Conservation (phyloP, 2,888 invertebrate species). For the Pherbina coryleti region DNA sequence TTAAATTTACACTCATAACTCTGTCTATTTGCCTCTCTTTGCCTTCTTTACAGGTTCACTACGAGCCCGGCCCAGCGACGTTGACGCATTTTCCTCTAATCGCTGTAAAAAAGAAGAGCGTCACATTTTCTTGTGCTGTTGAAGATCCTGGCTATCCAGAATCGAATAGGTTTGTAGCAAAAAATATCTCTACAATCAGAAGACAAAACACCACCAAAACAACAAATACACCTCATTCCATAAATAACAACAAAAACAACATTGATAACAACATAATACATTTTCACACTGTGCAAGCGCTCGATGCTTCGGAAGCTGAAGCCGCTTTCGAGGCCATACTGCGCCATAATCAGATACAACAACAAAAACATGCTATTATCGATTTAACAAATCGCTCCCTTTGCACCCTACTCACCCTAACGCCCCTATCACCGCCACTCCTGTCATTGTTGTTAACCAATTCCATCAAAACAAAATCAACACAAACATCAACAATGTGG, state of each 20-base stretch:
- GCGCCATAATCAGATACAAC: constrained; percentile 55
- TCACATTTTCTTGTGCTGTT: constrained; percentile 87
- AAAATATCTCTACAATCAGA: constrained; percentile 30
- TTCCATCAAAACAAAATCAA: constrained; percentile 40
- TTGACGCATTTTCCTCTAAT: constrained; percentile 80
- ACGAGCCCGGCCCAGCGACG: constrained; percentile 87
- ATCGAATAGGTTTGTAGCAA: constrained; percentile 67
- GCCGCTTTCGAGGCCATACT: constrained; percentile 62
- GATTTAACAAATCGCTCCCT: constrained; percentile 64
- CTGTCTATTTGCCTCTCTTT: background rate
- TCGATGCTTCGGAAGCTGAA: constrained; percentile 61
- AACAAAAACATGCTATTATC: constrained; percentile 59
- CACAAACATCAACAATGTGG: constrained; percentile 35
- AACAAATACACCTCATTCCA: constrained; percentile 21
- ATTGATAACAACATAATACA: constrained; percentile 46
- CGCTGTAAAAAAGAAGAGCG: constrained; percentile 85
- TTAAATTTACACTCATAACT: too few relatives aligned
- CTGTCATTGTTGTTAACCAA: constrained; percentile 31
- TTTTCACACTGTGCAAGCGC: constrained; percentile 61
- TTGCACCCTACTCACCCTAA: constrained; percentile 65
- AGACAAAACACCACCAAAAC: constrained; percentile 31
- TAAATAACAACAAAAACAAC: constrained; percentile 18
- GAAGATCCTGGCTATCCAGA: constrained; percentile 87
- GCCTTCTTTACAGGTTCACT: constrained; percentile 59
- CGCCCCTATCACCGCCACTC: constrained; percentile 59